These are phyloP conservation scores for Motacilla alba DNA, from an alignment of 2,113 vertebrate genomes.

Conservation along the genomic window DNA sequence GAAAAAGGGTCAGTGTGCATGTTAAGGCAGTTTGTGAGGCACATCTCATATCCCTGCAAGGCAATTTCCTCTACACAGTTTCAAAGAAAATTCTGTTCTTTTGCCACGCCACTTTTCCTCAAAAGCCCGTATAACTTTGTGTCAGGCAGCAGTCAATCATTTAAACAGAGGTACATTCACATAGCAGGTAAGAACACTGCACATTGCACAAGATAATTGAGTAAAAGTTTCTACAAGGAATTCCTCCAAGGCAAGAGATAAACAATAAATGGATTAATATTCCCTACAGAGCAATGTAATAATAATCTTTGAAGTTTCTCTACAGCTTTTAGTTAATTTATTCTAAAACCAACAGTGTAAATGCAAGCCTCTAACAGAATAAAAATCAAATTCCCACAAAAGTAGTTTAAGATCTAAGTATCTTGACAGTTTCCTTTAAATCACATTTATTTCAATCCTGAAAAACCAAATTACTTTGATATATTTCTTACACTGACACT, in stretches of 20 bases:
- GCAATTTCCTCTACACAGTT: background rate
- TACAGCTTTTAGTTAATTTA: background rate
- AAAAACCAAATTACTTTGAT: constrained; percentile 24
- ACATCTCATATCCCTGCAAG: background rate
- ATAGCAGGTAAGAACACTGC: background rate
- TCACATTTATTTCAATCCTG: constrained; percentile 9
- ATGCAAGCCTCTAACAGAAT: background rate
- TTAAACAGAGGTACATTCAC: background rate
- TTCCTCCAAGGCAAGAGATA: background rate
- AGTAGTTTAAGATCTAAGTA: background rate
- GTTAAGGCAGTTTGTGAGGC: background rate
- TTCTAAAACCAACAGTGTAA: background rate
- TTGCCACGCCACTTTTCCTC: background rate
- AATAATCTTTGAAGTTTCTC: background rate
- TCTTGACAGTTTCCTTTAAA: background rate
- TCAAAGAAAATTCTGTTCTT: background rate
- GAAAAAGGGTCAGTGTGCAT: background rate
- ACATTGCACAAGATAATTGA: background rate
- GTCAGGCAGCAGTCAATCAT: background rate
- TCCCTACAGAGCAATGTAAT: background rate
- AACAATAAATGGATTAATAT: background rate
- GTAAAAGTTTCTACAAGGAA: background rate
- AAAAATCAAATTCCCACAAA: background rate
- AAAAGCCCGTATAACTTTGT: background rate
- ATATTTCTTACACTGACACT: background rate